Conservation (phyloP, 2,797 vertebrate species). For the Mareca strepera region DNA sequence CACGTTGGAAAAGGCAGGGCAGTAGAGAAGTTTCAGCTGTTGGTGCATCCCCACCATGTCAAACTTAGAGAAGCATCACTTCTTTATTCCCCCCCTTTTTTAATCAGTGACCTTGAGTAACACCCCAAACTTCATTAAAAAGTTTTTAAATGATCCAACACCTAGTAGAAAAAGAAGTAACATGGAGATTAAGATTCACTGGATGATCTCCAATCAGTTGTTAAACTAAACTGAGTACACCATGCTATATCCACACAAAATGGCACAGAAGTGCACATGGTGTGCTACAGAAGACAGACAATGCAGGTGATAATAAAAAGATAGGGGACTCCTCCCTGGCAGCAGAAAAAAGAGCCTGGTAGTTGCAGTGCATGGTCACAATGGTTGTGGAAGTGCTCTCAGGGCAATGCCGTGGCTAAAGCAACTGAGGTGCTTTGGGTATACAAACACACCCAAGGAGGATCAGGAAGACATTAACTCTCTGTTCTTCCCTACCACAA, state of each 20-base stretch:
- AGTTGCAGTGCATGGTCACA: accelerated
- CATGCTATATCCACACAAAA: not conserved
- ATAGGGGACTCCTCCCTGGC: not conserved
- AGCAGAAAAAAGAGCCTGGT: not conserved
- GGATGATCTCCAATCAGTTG: not conserved
- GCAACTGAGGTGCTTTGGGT: not conserved
- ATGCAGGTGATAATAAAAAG: not conserved
- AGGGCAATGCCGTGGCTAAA: accelerated
- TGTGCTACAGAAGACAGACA: not conserved
- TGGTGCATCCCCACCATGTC: not conserved
- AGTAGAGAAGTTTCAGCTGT: not conserved
- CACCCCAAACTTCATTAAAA: not conserved
- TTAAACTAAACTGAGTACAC: not conserved
- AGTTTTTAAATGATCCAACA: not conserved
- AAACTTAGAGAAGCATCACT: not conserved
- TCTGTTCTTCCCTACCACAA: not conserved
- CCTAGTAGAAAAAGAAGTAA: no score
- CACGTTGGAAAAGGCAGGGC: not conserved
- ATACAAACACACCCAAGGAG: not conserved
- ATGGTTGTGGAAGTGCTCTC: not conserved
- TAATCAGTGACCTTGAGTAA: not conserved
- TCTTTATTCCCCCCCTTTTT: no score
- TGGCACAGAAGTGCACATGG: accelerated
- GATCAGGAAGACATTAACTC: not conserved
- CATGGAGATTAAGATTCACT: not conserved